Conservation (phyloP, 2,113 vertebrate species). For the Pangasianodon hypophthalmus region DNA sequence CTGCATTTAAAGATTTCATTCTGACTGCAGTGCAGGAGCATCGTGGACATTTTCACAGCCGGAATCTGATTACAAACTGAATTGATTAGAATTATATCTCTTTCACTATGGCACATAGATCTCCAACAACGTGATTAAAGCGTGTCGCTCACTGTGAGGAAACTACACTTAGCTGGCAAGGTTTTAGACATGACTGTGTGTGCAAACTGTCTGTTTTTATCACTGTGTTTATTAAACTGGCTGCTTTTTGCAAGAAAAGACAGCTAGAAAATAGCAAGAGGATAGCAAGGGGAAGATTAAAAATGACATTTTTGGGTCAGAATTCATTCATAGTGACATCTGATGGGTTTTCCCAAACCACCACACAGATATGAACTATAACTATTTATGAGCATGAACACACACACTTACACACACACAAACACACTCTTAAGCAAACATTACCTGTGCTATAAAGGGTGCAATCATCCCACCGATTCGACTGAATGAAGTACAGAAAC, state of each 20-base stretch:
- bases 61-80: too few species aligned
- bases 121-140: too few species aligned
- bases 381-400: not conserved
- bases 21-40: too few species aligned
- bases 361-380: not conserved
- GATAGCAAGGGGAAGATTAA: not conserved
- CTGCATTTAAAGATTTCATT: not conserved
- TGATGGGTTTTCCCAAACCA: not conserved
- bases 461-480: constrained; percentile 93
- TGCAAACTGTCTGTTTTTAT: not conserved
- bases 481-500: constrained; percentile 88
- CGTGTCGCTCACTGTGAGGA: too few species aligned
- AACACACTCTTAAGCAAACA: not conserved
- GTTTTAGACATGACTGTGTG: not conserved
- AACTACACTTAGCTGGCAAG: not conserved
- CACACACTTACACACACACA: constrained; percentile 1
- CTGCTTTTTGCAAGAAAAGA: not conserved
- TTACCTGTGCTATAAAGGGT: constrained; percentile 85
- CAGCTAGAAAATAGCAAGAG: not conserved
- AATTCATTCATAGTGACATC: not conserved
- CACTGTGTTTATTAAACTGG: not conserved
- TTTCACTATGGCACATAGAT: too few species aligned
- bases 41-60: too few species aligned
- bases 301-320: not conserved
- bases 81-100: not conserved